Base-by-base conservation (phyloP, 1,140 invertebrate species). In the Penaeus chinensis region DNA sequence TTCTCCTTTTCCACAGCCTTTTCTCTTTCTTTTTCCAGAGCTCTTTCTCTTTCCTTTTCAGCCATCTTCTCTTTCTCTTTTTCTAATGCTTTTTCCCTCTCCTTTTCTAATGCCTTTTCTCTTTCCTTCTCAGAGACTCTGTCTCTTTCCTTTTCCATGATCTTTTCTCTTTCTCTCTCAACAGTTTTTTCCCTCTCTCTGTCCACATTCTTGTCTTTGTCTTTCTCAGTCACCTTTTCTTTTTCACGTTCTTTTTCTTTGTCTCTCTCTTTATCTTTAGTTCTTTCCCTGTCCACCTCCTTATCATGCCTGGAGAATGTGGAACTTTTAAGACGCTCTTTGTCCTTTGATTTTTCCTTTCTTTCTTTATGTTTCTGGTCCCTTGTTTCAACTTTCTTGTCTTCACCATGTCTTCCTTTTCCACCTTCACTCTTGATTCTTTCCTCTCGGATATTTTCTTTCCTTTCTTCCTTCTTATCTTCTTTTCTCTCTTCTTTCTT, bases 371-470 rank as follows among this genome's bases (percentile, higher is more conserved):
- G 89, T 63, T 88, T 90, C 90, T 91, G 90, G 54, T 87, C 85
- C 37, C 90, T 91, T 61, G 63, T 79, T 69, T 91, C 89, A 19
- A 85, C 65, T 89, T 63, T 87, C 80, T 85, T 85, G 20, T 87
- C 85, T 22, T 82, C 90, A 24, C 92, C 92, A 10, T 92, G 92
- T 86, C 92, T 92, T 85, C 92, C 90, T n/a, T 62, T 93, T 92
- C 87, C 90, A 82, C 78, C 81, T 85, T 60, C 90, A 90, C 89
- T 89, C 89, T n/a, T 42, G 42, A 37, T 32, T 8, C 37, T 79
- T 13, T 79, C 32, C 47, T 69, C 20, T 80, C 84, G 42, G 19
- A 42, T 32, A 60, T 54, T 89, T 79, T 84, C 63, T 89, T 65
- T 74, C 42, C 76, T 20, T 47, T 83, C 60, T 32, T 76, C 69